Evolutionary conservation across 2,888 invertebrate species (phyloP).

Genomic region (Phyto melanocephala): DNA sequence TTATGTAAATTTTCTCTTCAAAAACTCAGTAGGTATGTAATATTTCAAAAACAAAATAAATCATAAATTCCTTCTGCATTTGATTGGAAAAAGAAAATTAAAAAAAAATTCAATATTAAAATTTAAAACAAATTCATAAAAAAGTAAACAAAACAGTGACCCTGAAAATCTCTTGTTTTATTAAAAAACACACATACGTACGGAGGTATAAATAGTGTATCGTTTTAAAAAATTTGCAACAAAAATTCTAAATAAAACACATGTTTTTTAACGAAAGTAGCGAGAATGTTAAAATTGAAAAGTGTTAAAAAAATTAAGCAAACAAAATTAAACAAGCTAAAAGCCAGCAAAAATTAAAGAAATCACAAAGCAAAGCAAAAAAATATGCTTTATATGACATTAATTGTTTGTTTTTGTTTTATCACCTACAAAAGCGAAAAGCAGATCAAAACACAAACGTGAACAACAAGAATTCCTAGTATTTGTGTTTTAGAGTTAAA

Average conservation of each 20-base stretch:
- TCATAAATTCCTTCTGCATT: no score
- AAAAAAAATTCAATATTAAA: no score
- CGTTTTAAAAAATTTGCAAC: no score
- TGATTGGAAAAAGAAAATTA: no score
- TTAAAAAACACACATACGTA: background rate
- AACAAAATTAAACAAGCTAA: background rate
- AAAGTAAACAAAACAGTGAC: conserved; percentile 4
- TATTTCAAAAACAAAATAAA: background rate
- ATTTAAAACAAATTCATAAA: background rate
- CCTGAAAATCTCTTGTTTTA: conserved; percentile 12
- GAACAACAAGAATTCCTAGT: background rate
- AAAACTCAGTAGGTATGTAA: conserved; percentile 34
- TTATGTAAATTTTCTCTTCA: no score
- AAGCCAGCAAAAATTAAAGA: background rate
- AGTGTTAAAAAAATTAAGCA: background rate
- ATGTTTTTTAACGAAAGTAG: conserved; percentile 46
- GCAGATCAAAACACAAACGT: background rate
- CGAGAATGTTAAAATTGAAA: background rate
- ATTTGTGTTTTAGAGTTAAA: background rate
- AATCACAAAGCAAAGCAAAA: background rate
- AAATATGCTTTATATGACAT: conserved; percentile 25
- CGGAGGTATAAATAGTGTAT: background rate
- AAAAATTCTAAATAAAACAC: background rate
- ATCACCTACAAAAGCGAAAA: conserved; percentile 32
- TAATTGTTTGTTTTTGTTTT: conserved; percentile 26